phyloP scores from a whole-genome alignment of 1,140 invertebrate genomes.

The Potamilus streckersoni region DNA sequence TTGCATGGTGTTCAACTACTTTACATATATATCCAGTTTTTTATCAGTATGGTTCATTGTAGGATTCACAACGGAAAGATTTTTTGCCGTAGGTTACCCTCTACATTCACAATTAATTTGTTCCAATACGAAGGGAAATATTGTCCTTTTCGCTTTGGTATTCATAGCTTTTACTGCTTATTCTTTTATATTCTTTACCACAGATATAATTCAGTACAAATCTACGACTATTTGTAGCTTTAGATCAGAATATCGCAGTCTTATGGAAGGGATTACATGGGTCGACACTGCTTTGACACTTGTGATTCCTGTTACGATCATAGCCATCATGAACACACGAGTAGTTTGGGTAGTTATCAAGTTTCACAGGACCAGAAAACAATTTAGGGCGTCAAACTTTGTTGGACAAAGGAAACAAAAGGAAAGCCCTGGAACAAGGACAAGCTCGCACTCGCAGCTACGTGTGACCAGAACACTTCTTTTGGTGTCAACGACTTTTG shows the following conservation, averaged over 20 bases:
- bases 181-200: slow-evolving; percentile 27
- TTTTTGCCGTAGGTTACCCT: slow-evolving; percentile 57
- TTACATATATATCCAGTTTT: slow-evolving; percentile 49
- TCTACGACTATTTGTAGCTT: background rate
- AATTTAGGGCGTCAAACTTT: background rate
- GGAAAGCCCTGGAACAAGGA: background rate
- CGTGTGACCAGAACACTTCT: background rate
- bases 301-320: slow-evolving; percentile 70
- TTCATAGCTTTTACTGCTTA: slow-evolving; percentile 34
- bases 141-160: slow-evolving; percentile 9
- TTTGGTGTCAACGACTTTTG: background rate
- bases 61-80: slow-evolving; percentile 61
- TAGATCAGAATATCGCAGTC: slow-evolving; percentile 26
- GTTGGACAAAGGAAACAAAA: background rate
- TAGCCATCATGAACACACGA: slow-evolving; percentile 70
- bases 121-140: slow-evolving; percentile 33
- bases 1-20: slow-evolving; percentile 52
- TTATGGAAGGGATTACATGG: slow-evolving; percentile 71
- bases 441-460: background rate
- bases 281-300: slow-evolving; percentile 72
- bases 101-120: slow-evolving; percentile 46
- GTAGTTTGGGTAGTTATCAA: slow-evolving; percentile 4
- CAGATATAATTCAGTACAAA: slow-evolving; percentile 10
- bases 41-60: slow-evolving; percentile 61
- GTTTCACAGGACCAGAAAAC: background rate